phyloP scores from a whole-genome alignment of 2,888 invertebrate genomes.

The Hemaris fuciformis region DNA sequence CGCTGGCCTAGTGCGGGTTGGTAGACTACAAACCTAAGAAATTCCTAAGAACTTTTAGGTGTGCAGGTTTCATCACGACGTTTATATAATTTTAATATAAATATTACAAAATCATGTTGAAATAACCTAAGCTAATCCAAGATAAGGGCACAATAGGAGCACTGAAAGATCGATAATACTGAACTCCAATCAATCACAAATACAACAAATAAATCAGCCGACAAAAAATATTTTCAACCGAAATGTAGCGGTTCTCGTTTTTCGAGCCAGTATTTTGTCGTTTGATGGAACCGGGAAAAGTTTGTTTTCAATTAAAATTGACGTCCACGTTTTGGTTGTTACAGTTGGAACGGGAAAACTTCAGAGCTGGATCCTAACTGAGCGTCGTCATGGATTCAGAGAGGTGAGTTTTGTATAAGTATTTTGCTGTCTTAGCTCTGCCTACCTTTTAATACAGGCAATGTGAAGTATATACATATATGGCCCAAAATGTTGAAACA shows the following conservation, averaged over 20 bases:
- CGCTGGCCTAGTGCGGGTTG: too few species aligned
- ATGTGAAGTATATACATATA: too few species aligned
- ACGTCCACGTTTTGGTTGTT: constrained; percentile 39
- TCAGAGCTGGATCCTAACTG: constrained; percentile 56
- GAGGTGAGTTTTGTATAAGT: constrained; percentile 57
- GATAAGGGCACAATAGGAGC: not conserved
- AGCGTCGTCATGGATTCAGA: constrained; percentile 65
- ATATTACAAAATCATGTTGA: too few species aligned
- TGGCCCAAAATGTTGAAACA: too few species aligned
- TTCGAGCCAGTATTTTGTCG: not conserved
- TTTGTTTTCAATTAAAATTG: constrained; percentile 33
- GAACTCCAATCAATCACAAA: not conserved
- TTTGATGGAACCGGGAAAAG: constrained; percentile 4
- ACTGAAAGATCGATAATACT: not conserved
- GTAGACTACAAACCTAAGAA: too few species aligned
- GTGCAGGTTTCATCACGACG: too few species aligned
- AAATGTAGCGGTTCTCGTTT: not conserved
- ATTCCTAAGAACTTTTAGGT: too few species aligned
- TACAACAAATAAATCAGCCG: not conserved
- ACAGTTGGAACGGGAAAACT: constrained; percentile 42
- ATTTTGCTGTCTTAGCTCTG: too few species aligned
- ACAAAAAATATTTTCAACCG: not conserved
- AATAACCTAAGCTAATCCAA: too few species aligned
- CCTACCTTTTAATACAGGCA: too few species aligned
- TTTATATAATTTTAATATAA: too few species aligned